Conservation (phyloP, 2,888 invertebrate species). For the Cheilosia grossa region DNA sequence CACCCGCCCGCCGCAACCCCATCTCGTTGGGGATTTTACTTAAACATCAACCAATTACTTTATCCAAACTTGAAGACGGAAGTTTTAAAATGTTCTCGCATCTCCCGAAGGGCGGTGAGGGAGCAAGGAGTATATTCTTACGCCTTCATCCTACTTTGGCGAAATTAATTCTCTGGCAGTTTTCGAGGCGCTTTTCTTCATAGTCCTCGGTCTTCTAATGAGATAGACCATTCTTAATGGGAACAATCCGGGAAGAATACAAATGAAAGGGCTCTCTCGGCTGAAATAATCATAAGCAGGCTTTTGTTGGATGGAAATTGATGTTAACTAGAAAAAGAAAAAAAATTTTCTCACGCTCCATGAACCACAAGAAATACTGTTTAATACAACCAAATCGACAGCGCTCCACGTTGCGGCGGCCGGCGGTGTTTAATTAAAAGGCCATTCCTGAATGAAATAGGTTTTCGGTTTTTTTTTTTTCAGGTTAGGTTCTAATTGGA, state of each 20-base stretch:
- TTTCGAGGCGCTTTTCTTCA: not conserved
- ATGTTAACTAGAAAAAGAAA: constrained; percentile 1
- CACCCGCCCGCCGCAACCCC: not conserved
- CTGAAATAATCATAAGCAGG: constrained; percentile 37
- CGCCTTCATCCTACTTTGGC: constrained; percentile 2
- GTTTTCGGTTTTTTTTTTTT: not conserved
- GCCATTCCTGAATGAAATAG: constrained; percentile 16
- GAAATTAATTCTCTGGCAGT: constrained; percentile 28
- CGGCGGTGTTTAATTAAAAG: constrained; percentile 1
- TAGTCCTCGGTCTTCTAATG: constrained; percentile 14
- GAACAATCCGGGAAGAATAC: not conserved
- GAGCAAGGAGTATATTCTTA: not conserved
- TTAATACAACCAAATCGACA: not conserved
- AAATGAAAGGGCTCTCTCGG: constrained; percentile 29
- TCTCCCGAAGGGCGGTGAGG: not conserved
- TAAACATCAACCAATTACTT: constrained; percentile 48
- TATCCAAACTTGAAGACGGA: constrained; percentile 30
- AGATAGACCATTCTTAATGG: constrained; percentile 26
- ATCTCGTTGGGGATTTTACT: constrained; percentile 4
- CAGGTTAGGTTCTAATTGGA: constrained; percentile 38
- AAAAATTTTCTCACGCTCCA: not conserved
- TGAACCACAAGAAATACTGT: constrained; percentile 20
- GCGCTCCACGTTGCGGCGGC: not conserved
- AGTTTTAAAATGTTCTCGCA: constrained; percentile 27
- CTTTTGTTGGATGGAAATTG: constrained; percentile 28